phyloP scores from a whole-genome alignment of 2,113 vertebrate species.

The Limnothrissa miodon region DNA sequence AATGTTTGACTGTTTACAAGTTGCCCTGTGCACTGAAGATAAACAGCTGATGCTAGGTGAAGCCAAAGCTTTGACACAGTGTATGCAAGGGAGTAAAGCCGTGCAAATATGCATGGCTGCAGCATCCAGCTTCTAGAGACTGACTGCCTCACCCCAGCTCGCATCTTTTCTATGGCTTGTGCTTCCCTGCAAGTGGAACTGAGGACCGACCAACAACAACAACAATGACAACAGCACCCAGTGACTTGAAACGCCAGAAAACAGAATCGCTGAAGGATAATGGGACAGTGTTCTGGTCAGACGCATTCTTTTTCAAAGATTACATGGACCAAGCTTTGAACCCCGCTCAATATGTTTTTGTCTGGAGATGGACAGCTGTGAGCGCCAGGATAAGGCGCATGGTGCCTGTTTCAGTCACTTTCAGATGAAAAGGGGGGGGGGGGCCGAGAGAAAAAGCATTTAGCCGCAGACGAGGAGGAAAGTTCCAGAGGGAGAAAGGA shows the following conservation, averaged over 20 bases:
- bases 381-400: not conserved
- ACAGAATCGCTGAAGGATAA: not conserved
- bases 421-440: not conserved
- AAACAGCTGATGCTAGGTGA: not conserved
- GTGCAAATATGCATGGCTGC: not conserved
- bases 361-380: not conserved
- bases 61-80: not conserved
- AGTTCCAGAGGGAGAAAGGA: not conserved
- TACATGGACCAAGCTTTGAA: conserved; percentile 11
- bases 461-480: not conserved
- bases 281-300: conserved; percentile 1
- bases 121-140: not conserved
- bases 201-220: not conserved
- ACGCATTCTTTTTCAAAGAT: conserved; percentile 2
- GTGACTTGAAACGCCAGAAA: not conserved
- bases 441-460: not conserved
- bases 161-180: not conserved
- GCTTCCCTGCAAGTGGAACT: not conserved
- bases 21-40: not conserved
- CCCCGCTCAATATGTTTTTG: not conserved
- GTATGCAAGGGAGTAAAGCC: not conserved
- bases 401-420: not conserved
- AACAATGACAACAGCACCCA: not conserved
- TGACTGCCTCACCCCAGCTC: not conserved
- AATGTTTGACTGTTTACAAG: conserved; percentile 14